Conservation (phyloP, 2,888 invertebrate species). For the Eupithecia abbreviata region DNA sequence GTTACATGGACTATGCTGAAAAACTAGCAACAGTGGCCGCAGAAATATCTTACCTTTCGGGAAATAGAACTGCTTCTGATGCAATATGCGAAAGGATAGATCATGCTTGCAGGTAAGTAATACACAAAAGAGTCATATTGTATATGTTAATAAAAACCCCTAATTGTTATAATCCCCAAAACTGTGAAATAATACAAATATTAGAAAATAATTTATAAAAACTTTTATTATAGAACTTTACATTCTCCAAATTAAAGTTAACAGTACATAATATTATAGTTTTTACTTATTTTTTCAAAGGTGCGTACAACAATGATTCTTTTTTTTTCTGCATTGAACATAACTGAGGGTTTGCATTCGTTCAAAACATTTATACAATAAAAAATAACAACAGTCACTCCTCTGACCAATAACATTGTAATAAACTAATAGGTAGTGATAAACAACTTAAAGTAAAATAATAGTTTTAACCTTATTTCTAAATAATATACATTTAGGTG, state of each 20-base stretch:
- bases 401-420: constrained; percentile 67
- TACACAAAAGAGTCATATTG: background rate
- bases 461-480: constrained; percentile 45
- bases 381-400: constrained; percentile 66
- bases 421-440: constrained; percentile 49
- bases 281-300: constrained; percentile 41
- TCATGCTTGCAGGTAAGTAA: constrained; percentile 72
- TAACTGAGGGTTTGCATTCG: constrained; percentile 19
- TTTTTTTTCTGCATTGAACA: constrained; percentile 18
- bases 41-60: constrained; percentile 81
- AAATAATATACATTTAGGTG: constrained; percentile 41
- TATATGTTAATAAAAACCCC: background rate
- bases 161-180: background rate
- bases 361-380: constrained; percentile 48
- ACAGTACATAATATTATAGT: constrained; percentile 42
- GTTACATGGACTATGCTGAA: constrained; percentile 84
- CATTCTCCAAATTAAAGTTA: constrained; percentile 43
- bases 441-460: constrained; percentile 49
- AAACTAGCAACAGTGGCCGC: constrained; percentile 81
- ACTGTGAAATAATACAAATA: constrained; percentile 10
- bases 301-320: constrained; percentile 21
- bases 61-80: constrained; percentile 80
- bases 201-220: constrained; percentile 36
- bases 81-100: constrained; percentile 81
- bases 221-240: constrained; percentile 63